Conservation (phyloP, 1,140 invertebrate genomes). For the Drosophila burlai region DNA sequence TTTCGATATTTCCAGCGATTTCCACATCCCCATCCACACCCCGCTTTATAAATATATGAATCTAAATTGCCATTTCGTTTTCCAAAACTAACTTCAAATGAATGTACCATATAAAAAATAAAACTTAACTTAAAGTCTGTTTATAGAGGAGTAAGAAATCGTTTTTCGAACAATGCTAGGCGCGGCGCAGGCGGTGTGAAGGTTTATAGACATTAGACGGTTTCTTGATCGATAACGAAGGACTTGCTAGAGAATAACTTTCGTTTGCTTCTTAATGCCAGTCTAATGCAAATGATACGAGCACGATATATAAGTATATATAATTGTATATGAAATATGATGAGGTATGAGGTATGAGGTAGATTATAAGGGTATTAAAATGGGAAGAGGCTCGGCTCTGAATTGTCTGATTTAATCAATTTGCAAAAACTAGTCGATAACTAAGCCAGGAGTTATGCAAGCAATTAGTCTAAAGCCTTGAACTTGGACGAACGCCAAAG, state of each 20-base stretch:
- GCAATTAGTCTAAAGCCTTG: constrained; percentile 43
- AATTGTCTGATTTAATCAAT: constrained; percentile 45
- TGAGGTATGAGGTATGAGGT: neutral
- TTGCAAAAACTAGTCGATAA: constrained; percentile 35
- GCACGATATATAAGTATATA: constrained; percentile 16
- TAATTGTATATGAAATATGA: constrained; percentile 15
- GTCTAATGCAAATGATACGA: constrained; percentile 41
- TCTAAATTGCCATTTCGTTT: constrained; percentile 32
- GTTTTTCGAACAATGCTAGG: constrained; percentile 15
- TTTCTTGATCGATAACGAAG: constrained; percentile 56
- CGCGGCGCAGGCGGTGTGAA: constrained; percentile 2
- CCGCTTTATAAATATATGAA: constrained; percentile 17
- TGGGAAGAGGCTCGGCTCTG: neutral
- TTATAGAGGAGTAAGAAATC: constrained; percentile 30
- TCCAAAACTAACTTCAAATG: constrained; percentile 11
- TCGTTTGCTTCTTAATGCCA: constrained; percentile 32
- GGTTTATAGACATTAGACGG: constrained; percentile 55
- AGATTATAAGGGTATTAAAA: neutral
- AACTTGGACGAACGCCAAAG: constrained; percentile 35
- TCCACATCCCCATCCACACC: constrained; percentile 20
- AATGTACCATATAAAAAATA: constrained; percentile 32
- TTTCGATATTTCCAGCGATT: neutral
- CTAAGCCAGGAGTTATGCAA: constrained; percentile 32
- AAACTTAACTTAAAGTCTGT: constrained; percentile 11
- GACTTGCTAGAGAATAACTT: constrained; percentile 44